Base-by-base conservation (phyloP, 2,797 vertebrate genomes). In the Ciconia nigra region DNA sequence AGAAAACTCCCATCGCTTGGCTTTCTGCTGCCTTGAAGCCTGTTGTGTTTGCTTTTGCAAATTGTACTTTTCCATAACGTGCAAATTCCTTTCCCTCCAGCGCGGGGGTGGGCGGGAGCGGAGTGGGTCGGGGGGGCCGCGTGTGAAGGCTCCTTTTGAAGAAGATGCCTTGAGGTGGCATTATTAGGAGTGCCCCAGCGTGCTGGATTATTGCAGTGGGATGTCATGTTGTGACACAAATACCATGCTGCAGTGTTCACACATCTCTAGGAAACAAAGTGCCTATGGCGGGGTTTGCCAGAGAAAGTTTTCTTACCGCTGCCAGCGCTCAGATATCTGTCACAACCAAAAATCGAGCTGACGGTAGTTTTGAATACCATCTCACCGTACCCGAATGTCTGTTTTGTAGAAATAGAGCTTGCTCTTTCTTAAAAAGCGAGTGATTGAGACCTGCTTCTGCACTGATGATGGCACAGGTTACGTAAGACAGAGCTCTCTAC, bases 31-130 rank as follows among this genome's bases (percentile, higher is more conserved):
- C 71, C 46, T 44, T 12, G 83, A 72, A 94, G 63, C 78, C 72
- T 91, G 41, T 35, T n/a, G 93, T 35, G 88, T 91, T 93, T 90
- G 94, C 94, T 95, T 76, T 97, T 89, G 89, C 83, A 76, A 93
- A 44, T 76, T 41, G 65, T 81, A 24, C 66, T 96, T 96, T 95
- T 94, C 95, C 89, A 59, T 70, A 85, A 62, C 13, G 59, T 89
- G 67, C 49, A 52, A 46, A 39, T 89, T 42, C 79, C 87, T 96
- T 83, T 62, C 86, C 93, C 79, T 74, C 44, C 66, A 4, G 21
- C 1, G 31, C 2, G 1, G 39, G 51, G 66, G 13, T 0, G 5
- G 19, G 10, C 26, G 15, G 17, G 39, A 18, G 42, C 5, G 2
- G 46, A 31, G 14, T 3, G 17, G 28, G 14, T 4, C 3, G 11